These are phyloP conservation scores for Steromphala cineraria DNA, from an alignment of 2,888 invertebrate genomes.

Conservation along the genomic window DNA sequence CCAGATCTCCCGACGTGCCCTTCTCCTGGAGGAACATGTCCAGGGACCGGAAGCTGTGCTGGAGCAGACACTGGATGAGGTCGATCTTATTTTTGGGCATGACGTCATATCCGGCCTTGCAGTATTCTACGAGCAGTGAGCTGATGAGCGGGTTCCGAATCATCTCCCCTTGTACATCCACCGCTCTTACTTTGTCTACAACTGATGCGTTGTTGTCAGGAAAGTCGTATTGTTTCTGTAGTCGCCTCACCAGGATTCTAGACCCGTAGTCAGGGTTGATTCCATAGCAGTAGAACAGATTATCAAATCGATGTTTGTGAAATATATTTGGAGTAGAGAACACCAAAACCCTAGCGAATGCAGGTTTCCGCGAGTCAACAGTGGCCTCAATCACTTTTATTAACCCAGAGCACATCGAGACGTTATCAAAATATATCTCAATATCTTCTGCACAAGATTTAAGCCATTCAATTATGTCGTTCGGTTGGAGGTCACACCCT, in stretches of 20 bases:
- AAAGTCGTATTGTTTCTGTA: constrained; percentile 33
- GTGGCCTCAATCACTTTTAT: constrained; percentile 35
- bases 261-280: constrained; percentile 40
- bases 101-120: constrained; percentile 29
- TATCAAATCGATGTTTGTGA: constrained; percentile 37
- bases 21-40: not conserved
- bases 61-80: constrained; percentile 31
- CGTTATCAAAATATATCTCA: constrained; percentile 43
- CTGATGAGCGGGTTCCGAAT: constrained; percentile 40
- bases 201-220: constrained; percentile 34
- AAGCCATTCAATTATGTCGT: constrained; percentile 40
- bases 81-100: constrained; percentile 33
- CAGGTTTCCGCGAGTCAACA: constrained; percentile 28
- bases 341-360: constrained; percentile 41
- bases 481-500: not conserved
- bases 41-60: constrained; percentile 21
- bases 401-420: constrained; percentile 36
- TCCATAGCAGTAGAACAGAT: constrained; percentile 44
- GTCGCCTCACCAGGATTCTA: constrained; percentile 31
- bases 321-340: constrained; percentile 33
- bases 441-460: constrained; percentile 36
- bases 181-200: constrained; percentile 22
- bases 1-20: not conserved
- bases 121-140: constrained; percentile 36
- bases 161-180: constrained; percentile 37